Evolutionary conservation across 2,797 vertebrate genomes (phyloP), one percentile per base, ranked within the genome.

Genomic region (Dicrostonyx torquatus): DNA sequence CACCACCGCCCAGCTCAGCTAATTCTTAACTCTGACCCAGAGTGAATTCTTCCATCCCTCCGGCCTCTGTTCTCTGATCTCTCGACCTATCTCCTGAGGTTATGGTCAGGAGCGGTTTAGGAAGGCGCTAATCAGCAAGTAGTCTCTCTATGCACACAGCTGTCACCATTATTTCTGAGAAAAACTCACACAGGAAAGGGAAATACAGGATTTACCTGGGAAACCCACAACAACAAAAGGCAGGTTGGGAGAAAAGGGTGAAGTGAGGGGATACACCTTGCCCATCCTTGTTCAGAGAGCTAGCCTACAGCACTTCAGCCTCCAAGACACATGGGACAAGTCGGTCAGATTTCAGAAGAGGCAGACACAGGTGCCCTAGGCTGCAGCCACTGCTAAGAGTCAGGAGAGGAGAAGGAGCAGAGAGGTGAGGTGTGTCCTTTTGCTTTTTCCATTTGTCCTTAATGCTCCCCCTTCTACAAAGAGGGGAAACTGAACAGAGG

Each of bases 391-490:
- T 90, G 83, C 66, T n/a, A 6, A 37, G 14, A 26, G 15, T 68
- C 55, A 62, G 58, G 40, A 0, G 0, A 72, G 66, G 48, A 89
- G 20, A 40, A 72, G 11, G 43, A 43, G 13, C 40, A 82, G 45
- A 31, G 14, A 15, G 37, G 6, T 34, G 50, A 94, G 29, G 20
- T 18, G 13, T 3, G 14, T 37, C 26, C 26, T 34, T 79, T 72
- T 87, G 68, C 83, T 94, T 92, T 83, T 58, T 34, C 75, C 45
- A 3, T 91, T 64, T 82, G 43, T 60, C n/a, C 75, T 84, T 72
- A 58, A 72, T 2, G 8, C 34, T 66, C 31, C 14, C 17, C 92
- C 43, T 72, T 83, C 22, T 40, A 90, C 77, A 82, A 73, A 94
- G 75, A 91, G 22, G 8, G 62, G 83, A 60, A 96, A 78, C 14